Base-by-base conservation (phyloP, 2,888 invertebrate genomes). In the Xanthia icteritia region DNA sequence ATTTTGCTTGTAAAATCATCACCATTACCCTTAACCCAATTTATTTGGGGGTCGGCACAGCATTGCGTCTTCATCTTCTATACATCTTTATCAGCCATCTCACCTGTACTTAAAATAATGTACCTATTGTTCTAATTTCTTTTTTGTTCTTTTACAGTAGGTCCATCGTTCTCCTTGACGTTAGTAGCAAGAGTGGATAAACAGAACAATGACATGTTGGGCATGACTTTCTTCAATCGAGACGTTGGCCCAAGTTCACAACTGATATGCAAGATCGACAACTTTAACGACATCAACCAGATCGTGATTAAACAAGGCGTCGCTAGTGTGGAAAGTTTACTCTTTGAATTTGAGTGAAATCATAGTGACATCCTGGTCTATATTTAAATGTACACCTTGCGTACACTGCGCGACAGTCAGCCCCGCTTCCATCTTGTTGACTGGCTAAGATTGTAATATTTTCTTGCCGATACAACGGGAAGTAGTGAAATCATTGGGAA, bases 271-370 rank as follows among this genome's bases (percentile, higher is more conserved):
- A n/a, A 78, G 13, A 65, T 85, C 17, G 56, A 77, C 5, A 73
- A 69, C 45, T 85, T 89, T 31, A 51, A 86, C 11, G 79, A 88
- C 66, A 83, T 89, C 61, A 74, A 73, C 23, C 58, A 66, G 13
- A 88, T 91, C 15, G 73, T 85, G 5, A 84, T 91, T 15, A 84
- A 81, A 72, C 75, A 86, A 68, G 90, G 91, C 9, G 84, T 90
- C n/a, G 51, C 78, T 27, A 73, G 20, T 5, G 69, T 90, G 1
- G 56, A 85, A 39, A 88, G 76, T 70, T 56, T 91, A 67, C 11
- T 70, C 8, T 90, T 91, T 64, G 69, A 84, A 13, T 89, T 87
- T 76, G 11, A 48, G 39, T 4, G 45, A 31, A 42, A 27, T 45
- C 15, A 51, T 42, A 9, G 23, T 51, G 51, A 51, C 0, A 5